Base-by-base conservation (phyloP, 2,797 vertebrate species). In the Hafferia zeledoni region DNA sequence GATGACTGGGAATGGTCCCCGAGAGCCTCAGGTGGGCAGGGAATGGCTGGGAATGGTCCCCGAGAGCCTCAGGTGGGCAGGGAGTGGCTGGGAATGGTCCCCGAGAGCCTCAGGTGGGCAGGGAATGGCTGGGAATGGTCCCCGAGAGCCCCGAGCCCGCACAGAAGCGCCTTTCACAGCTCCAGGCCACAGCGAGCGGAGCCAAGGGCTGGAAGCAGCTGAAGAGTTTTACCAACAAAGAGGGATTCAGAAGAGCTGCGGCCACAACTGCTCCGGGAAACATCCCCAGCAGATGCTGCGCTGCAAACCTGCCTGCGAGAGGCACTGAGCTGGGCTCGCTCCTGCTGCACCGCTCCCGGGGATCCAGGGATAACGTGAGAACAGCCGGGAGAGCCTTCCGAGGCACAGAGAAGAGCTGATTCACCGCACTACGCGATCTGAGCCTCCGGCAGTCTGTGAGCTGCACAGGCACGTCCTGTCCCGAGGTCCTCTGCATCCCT, bases 361-460 rank as follows among this genome's bases (percentile, higher is more conserved):
- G 2, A 5, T 7, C 18, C 25, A 10, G 46, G 37, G 4, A 4
- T 1, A 22, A 39, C 1, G 8, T 2, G 43, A 11, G 43, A 24
- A 6, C 25, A 27, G 16, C 50, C 13, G 1, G 80, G 31, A 83
- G 20, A 53, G 55, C 37, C 25, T 44, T 17, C 67, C 0, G 20
- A 25, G 50, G 33, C 41, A 37, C 49, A 6, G 1, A 6, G 2
- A 6, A 5, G 30, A 13, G 10, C 27, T 2, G 16, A 5, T 14
- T 43, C 2, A 24, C 13, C 27, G 15, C 24, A 2, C 1, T 31
- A 22, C 64, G 7, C 37, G 2, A 7, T 1, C 31, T 16, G 41
- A 8, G 52, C 8, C 52, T 10, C 41, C 5, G 0, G 8, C 18
- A 43, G 33, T 18, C n/a, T 1, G 5, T 3, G 31, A 59, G 18